Base-by-base conservation (phyloP, 2,797 vertebrate genomes). In the Sphenodon punctatus region DNA sequence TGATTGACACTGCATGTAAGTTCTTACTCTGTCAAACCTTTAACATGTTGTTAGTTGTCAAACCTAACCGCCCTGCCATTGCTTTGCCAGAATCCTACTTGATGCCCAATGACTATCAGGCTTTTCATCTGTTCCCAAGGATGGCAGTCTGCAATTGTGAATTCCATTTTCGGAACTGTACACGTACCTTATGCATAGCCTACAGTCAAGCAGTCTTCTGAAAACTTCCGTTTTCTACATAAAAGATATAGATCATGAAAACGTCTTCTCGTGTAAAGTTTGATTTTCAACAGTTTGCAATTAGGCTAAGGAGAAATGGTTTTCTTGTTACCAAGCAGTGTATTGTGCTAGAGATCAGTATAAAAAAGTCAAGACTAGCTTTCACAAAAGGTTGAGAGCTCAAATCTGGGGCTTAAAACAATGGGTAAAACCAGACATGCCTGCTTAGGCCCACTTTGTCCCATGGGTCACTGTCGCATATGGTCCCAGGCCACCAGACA, bases 1-100 rank as follows among this genome's bases (percentile, higher is more conserved):
- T 95, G 94, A 95, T 93, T 95, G 94, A 92, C 92, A 87, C 60
- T 46, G 53, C 73, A 34, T 90, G 94, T 93, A 94, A 94, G 78
- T 85, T 90, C 93, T 78, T 71, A 85, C 94, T 67, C 93, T 93
- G 92, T 95, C 92, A 93, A 87, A 91, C 89, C 92, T 89, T 68
- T 9, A 43, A 49, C 30, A 6, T 5, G 78, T 88, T 91, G 92
- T 84, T 84, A 63, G 86, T 86, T 93, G 93, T 94, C 94, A 95
- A 82, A 90, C 7, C 68, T 74, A 34, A 65, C 63, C 79, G 39
- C 43, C 32, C 78, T 88, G 86, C 90, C 89, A 66, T 23, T 4
- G 77, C 74, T 77, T 60, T 42, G 84, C 84, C 80, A 86, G 87
- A 6, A 89, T 90, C 77, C 89, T 83, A 56, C 67, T 42, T 61